Conservation (phyloP, 2,888 invertebrate genomes). For the Lepidocyrtoides sp. region DNA sequence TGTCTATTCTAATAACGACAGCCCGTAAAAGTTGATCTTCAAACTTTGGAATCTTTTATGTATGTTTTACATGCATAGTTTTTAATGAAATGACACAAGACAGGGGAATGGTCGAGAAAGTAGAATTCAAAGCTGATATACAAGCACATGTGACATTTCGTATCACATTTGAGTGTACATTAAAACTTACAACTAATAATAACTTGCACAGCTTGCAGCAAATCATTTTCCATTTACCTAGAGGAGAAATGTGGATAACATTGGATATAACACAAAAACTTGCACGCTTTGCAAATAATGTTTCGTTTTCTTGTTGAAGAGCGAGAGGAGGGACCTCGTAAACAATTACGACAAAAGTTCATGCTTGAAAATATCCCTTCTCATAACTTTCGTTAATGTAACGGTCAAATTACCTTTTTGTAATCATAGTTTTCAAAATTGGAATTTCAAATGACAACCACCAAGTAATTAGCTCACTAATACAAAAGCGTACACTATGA, state of each 20-base stretch:
- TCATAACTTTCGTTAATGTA: not conserved
- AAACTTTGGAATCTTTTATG: constrained; percentile 50
- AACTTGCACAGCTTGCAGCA: too few relatives aligned
- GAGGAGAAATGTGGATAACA: not conserved
- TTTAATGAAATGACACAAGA: constrained; percentile 46
- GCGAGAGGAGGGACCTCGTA: too few relatives aligned
- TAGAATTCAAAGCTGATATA: too few relatives aligned
- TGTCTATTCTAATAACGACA: not conserved
- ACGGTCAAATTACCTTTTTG: not conserved
- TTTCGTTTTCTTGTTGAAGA: too few relatives aligned
- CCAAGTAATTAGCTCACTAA: not conserved
- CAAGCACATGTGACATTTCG: too few relatives aligned
- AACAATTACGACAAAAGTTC: too few relatives aligned
- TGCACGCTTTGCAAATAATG: too few relatives aligned
- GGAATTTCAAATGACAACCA: not conserved
- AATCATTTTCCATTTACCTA: too few relatives aligned
- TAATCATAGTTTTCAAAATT: not conserved
- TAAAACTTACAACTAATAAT: too few relatives aligned
- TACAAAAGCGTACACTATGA: not conserved
- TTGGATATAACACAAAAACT: not conserved
- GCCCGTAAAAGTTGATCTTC: constrained; percentile 33
- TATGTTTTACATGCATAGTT: constrained; percentile 36
- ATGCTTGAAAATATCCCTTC: too few relatives aligned
- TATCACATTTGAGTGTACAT: too few relatives aligned
- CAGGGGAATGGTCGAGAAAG: too few relatives aligned